Percentiles rank a stretch among this genome's conserved stretches.
Conservation (phyloP, 2,113 vertebrate species). For the Rattus norvegicus region GRCr8 NC_086022.1:157398501-157399000, state of each 20-base stretch:
- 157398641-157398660: background rate
- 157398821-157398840: background rate
- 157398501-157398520: background rate
- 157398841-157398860: background rate
- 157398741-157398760: background rate
- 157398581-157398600: background rate
- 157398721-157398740: background rate
- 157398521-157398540: background rate
- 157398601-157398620: background rate
- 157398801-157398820: background rate
- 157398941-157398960: background rate
- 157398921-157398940: background rate
- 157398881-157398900: constrained; percentile 6
- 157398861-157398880: background rate
- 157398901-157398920: background rate
- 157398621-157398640: background rate
- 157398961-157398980: background rate
- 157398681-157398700: background rate
- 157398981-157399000: background rate
- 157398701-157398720: background rate
- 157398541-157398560: background rate
- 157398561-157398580: background rate
- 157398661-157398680: background rate
- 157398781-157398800: background rate
- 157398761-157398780: background rate